A percentile compares a stretch with the other conserved stretches of the same genome.
These are phyloP conservation scores for Drosophila nebulosa DNA, from an alignment of 1,140 invertebrate genomes.

Conservation along the genomic window DNA sequence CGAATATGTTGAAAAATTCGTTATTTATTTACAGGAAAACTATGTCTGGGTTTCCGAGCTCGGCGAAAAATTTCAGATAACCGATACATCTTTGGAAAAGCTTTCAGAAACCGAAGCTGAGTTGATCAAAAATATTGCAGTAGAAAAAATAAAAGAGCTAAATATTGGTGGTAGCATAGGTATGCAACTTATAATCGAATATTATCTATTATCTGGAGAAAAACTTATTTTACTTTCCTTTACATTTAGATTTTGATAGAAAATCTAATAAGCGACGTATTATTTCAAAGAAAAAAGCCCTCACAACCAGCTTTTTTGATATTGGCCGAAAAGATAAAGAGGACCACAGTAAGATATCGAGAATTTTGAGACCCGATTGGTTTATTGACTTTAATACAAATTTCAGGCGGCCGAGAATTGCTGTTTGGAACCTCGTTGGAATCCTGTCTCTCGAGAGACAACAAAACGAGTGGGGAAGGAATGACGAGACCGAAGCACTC, in stretches of 20 bases:
- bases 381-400: neutral
- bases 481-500: constrained; percentile 51
- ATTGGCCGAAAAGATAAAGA: constrained; percentile 87
- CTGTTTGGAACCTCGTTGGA: constrained; percentile 92
- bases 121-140: constrained; percentile 90
- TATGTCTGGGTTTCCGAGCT: constrained; percentile 90
- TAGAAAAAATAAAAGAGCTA: constrained; percentile 92
- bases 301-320: constrained; percentile 92
- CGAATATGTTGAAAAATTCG: neutral
- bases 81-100: constrained; percentile 86
- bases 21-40: constrained; percentile 85
- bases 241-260: constrained; percentile 60
- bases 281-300: constrained; percentile 90
- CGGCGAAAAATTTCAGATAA: constrained; percentile 88
- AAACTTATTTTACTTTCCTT: neutral
- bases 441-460: constrained; percentile 91
- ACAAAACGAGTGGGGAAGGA: constrained; percentile 19
- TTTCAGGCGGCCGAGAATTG: constrained; percentile 25
- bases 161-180: constrained; percentile 90
- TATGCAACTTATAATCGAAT: constrained; percentile 9
- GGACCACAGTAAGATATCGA: constrained; percentile 84
- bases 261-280: constrained; percentile 88
- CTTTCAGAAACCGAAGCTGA: constrained; percentile 91
- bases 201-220: neutral
- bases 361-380: neutral